Base-by-base conservation (phyloP, 2,113 vertebrate genomes). In the Scartelaos histophorus region DNA sequence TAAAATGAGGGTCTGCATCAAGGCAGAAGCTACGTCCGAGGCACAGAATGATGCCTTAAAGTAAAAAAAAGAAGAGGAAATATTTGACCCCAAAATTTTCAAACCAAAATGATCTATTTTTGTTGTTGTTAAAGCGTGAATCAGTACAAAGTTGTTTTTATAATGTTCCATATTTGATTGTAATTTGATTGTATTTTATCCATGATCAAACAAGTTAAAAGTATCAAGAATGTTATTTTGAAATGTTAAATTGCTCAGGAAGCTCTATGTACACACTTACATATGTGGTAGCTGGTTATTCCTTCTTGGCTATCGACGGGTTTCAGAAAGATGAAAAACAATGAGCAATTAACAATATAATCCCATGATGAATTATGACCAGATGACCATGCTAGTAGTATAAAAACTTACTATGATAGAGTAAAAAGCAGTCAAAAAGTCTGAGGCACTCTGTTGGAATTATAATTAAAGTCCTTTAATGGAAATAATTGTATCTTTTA, bases 161-260 rank as follows among this genome's bases (percentile, higher is more conserved):
- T 3, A 75, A 73, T 67, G 76, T 71, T 81, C 73, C 38, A 54
- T 54, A 75, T 66, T 67, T 74, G 62, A 84, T 81, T 90, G 75
- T 84, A 71, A 11, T 53, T 58, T 58, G 56, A 58, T 58, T 25
- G 56, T 58, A 25, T 58, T 82, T 75, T 71, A 9, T 17, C 38
- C 78, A 67, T 79, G 21, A 70, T 13, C 60, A 73, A 67, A 58
- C 67, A 11, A 34, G 54, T 69, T 45, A 46, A 82, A 73, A 76
- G 56, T 68, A 58, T 86, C 66, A 80, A 67, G 82, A 84, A 87
- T 83, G 73, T 85, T 29, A 62, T 75, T 54, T 83, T 80, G n/a
- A 71, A 83, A 87, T 68, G 62, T 76, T 21, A 76, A 75, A 85
- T 76, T 83, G 82, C 87, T 91, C 90, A 90, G 88, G 90, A 91